Evolutionary conservation across 2,113 vertebrate species (phyloP), one percentile per base, ranked within the genome.

Genomic region (Mormyrus lacerda): DNA sequence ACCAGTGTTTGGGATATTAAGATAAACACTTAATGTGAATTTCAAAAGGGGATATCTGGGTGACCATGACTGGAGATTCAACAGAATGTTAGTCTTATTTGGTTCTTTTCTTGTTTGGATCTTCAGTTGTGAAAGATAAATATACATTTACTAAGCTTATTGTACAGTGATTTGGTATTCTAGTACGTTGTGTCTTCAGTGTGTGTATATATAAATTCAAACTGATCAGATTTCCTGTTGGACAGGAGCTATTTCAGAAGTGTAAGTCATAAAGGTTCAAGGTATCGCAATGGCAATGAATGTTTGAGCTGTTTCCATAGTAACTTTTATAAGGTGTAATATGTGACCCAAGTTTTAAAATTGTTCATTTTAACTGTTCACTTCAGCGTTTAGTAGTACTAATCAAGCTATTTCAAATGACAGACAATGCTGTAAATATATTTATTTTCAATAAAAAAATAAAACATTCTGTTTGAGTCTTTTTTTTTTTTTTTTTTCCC

Each of bases 391-490:
- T 47, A 69, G 35, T 83, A 83, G 44, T 47, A 2, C 19, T 45
- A 19, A n/a, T 27, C 19, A 45, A 84, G 90, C 88, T 94, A 93
- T 91, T 90, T 93, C 91, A 85, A 93, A 93, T 92, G 91, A 50
- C 87, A 90, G 90, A 93, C 92, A 90, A 91, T 91, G 90, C 89
- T 95, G 93, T 93, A 93, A 90, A 94, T 94, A 94, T 88, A 53
- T 95, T 94, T 95, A 94, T 95, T 95, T 96, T 95, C 91, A 93
- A 89, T 93, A 94, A 91, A 92, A 92, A 92, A 95, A 92, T 92
- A 93, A 95, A 94, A 90, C 4, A 39, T 76, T 91, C 88, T 93
- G 91, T 83, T 92, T 91, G 24, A 31, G 1, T 53, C 88, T 45
- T 51, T 24, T 50, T 31, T 76, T 31, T 35, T 31, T n/a, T n/a